Evolutionary conservation across 2,113 vertebrate genomes (phyloP), one percentile per base, ranked within the genome.

Genomic region (Columbina picui): DNA sequence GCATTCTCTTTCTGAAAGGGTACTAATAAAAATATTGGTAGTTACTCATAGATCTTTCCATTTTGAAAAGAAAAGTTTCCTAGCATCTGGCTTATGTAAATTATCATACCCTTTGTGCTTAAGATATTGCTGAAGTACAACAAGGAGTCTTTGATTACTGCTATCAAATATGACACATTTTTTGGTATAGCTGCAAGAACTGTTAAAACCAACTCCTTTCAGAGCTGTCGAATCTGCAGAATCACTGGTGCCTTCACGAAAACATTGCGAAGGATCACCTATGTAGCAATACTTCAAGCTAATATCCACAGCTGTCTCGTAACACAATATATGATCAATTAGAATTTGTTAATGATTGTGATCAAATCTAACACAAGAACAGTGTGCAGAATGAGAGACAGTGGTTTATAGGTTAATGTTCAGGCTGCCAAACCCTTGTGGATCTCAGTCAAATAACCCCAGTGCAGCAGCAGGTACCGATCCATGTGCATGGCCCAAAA

Each of bases 401-500:
- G 43, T 52, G 27, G 20, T 69, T 38, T 56, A 15, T 4, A 75
- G 71, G 67, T 38, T 19, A 10, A 29, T 5, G 38, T 39, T 77
- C 59, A 74, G 19, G 60, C 34, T 73, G 45, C 38, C 75, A 50
- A 60, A 3, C 19, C 30, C 32, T 41, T 21, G 17, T 21, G 18
- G n/a, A 81, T 61, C 8, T 87, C 34, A 16, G 13, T 9, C 27
- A 52, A 41, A 38, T 39, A 64, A 53, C n/a, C 23, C 14, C 2
- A 0, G 21, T n/a, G 10, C 47, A 82, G 56, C 50, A n/a, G 25
- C 6, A 16, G 32, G 50, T 38, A 88, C 38, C 7, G 9, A 63
- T 50, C 23, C 69, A 20, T 5, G 4, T 9, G 15, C 3, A 1
- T 0, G 0, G 25, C 38, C 50, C 50, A 78, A 18, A 50, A 53